Percentiles rank a stretch among this genome's conserved stretches.
Conservation (phyloP, 2,797 vertebrate genomes). For the Podargus strigoides region DNA sequence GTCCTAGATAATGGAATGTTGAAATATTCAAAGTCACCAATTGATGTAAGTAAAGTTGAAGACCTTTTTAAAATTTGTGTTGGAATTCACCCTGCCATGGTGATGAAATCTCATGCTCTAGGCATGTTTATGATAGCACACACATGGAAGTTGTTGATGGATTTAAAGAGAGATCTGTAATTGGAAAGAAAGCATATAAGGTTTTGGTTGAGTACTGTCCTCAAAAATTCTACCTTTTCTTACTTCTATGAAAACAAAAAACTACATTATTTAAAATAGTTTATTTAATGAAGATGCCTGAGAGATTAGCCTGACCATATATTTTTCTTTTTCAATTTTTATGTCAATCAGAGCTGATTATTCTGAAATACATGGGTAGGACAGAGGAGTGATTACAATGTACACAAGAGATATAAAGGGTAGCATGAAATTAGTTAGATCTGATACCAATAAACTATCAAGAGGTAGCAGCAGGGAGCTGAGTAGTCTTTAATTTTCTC, state of each 20-base stretch:
- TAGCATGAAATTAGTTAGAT: neutral
- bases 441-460: neutral
- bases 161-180: neutral
- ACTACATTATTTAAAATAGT: neutral
- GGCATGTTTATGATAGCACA: neutral
- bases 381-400: neutral
- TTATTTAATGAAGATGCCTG: neutral
- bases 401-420: neutral
- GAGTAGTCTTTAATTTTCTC: neutral
- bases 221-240: neutral
- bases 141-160: neutral
- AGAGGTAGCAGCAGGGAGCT: neutral
- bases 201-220: neutral
- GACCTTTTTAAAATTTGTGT: neutral
- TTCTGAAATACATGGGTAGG: neutral
- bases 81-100: conserved; percentile 1
- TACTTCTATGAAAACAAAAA: neutral
- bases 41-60: conserved; percentile 89
- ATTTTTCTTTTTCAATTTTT: neutral
- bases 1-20: conserved; percentile 97
- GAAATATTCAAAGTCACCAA: conserved; percentile 98
- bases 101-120: neutral
- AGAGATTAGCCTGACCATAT: neutral
- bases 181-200: neutral
- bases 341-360: neutral